Evolutionary conservation across 2,113 vertebrate species (phyloP).

Genomic region (Geococcyx californianus): DNA sequence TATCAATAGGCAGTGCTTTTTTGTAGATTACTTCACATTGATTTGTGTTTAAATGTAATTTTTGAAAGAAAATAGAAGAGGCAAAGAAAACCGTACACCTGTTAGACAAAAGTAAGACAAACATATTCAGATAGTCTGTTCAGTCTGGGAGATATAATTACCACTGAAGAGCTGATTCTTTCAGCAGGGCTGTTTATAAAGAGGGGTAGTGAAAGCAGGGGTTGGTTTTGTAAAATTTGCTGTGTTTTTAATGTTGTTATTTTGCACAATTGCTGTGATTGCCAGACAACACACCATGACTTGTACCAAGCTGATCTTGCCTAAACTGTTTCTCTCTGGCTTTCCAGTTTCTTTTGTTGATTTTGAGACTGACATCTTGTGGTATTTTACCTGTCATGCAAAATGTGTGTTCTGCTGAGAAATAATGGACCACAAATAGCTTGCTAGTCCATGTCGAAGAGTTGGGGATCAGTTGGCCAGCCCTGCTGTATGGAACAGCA

Average conservation of each 20-base stretch:
- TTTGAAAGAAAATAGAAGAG: neutral
- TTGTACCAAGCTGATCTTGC: neutral
- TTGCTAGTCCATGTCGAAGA: neutral
- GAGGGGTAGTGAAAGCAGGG: neutral
- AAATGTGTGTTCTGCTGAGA: neutral
- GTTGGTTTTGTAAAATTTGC: neutral
- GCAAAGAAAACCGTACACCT: neutral
- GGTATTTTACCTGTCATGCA: neutral
- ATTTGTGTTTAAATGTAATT: neutral
- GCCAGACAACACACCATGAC: neutral
- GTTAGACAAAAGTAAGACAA: neutral
- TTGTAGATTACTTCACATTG: neutral
- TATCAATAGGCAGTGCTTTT: neutral
- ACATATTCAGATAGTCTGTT: neutral
- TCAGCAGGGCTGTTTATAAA: neutral
- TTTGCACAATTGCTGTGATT: neutral
- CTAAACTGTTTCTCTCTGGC: neutral
- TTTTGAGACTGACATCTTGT: slow-evolving; percentile 15
- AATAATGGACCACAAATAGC: neutral
- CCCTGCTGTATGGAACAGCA: neutral
- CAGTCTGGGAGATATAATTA: neutral
- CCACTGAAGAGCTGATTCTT: neutral
- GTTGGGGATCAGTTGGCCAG: neutral
- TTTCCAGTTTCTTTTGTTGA: neutral
- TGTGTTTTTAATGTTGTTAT: neutral